A percentile compares a stretch with the other conserved stretches of the same genome.
These are phyloP conservation scores for Cepaea nemoralis DNA, from an alignment of 1,140 invertebrate species.

Conservation along the genomic window DNA sequence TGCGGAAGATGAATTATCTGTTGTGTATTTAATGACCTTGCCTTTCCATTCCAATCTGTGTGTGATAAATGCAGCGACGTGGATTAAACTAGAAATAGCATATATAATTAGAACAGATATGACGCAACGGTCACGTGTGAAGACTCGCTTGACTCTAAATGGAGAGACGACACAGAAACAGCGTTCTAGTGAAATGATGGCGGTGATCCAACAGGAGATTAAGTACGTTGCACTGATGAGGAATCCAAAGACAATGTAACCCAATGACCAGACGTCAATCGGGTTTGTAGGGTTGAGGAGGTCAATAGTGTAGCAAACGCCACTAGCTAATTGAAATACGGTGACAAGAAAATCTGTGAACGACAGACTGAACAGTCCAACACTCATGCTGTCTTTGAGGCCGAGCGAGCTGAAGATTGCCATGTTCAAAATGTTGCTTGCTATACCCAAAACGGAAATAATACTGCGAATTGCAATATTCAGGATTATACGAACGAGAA, in stretches of 20 bases:
- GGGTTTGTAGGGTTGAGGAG: neutral
- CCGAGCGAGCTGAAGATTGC: neutral
- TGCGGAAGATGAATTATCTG: too few species aligned
- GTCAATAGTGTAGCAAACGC: neutral
- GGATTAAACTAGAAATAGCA: too few species aligned
- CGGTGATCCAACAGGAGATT: slow-evolving; percentile 7
- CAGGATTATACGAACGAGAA: too few species aligned
- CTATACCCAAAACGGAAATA: too few species aligned
- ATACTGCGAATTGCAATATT: too few species aligned
- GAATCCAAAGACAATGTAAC: neutral
- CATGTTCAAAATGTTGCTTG: slow-evolving; percentile 4
- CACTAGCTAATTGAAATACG: neutral
- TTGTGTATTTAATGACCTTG: too few species aligned
- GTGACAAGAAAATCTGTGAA: neutral
- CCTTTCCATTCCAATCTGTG: too few species aligned
- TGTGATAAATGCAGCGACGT: too few species aligned
- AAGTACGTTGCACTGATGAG: neutral
- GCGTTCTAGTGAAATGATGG: neutral
- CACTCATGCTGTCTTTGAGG: slow-evolving; percentile 11
- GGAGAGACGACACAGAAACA: slow-evolving; percentile 18
- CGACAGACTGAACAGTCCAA: neutral
- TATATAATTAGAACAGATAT: neutral
- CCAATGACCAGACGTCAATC: neutral
- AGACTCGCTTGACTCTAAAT: neutral
- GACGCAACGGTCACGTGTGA: neutral